These are phyloP conservation scores for Latheticus oryzae DNA, from an alignment of 2,888 invertebrate species.

Conservation along the genomic window DNA sequence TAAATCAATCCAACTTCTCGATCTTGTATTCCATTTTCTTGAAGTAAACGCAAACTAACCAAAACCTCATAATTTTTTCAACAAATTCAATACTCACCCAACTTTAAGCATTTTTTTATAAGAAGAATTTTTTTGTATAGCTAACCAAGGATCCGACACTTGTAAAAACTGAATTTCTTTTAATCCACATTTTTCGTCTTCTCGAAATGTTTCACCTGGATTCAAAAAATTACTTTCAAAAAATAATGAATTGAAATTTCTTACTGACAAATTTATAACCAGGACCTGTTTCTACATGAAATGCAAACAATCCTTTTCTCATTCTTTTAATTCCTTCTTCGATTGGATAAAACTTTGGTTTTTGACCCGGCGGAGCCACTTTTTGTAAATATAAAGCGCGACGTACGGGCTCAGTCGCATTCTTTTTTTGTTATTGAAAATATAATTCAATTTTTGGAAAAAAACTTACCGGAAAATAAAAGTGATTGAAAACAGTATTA, in stretches of 20 bases:
- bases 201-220: slow-evolving; percentile 75
- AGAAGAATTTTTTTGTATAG: slow-evolving; percentile 71
- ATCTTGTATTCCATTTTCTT: slow-evolving; percentile 71
- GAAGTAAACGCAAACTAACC: slow-evolving; percentile 67
- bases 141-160: slow-evolving; percentile 73
- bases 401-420: slow-evolving; percentile 73
- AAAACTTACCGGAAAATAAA: slow-evolving; percentile 73
- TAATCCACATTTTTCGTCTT: slow-evolving; percentile 78
- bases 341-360: slow-evolving; percentile 70
- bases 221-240: slow-evolving; percentile 55
- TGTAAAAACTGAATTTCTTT: slow-evolving; percentile 72
- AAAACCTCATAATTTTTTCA: not conserved
- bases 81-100: slow-evolving; percentile 64
- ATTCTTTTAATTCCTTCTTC: slow-evolving; percentile 73
- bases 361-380: slow-evolving; percentile 72
- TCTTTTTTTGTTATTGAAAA: slow-evolving; percentile 63
- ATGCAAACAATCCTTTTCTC: slow-evolving; percentile 75
- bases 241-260: slow-evolving; percentile 24
- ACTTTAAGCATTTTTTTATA: slow-evolving; percentile 73
- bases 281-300: slow-evolving; percentile 78
- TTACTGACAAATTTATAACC: slow-evolving; percentile 75
- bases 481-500: slow-evolving; percentile 76
- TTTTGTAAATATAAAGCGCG: slow-evolving; percentile 74
- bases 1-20: slow-evolving; percentile 70
- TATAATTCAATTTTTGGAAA: slow-evolving; percentile 14